Evolutionary conservation across 37 sponge, comb jelly and placozoan genomes (phyloP), one percentile per base, ranked within the genome.

Genomic region (Amphimedon queenslandica): DNA sequence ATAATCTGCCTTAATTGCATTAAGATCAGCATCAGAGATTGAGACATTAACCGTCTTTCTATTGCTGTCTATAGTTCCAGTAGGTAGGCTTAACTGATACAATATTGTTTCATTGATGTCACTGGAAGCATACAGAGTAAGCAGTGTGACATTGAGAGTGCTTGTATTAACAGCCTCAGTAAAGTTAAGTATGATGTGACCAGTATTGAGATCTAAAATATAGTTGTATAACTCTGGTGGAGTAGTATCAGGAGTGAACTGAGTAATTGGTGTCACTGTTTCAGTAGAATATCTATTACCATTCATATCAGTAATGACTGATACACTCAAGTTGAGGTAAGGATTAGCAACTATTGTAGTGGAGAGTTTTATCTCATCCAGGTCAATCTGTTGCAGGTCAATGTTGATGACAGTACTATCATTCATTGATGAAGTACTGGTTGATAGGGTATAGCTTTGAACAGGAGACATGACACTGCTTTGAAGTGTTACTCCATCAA

Each of bases 151-250:
- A 55, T 82, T 74, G 27, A 88, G 60, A 55, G 77, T 72, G 30
- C 60, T 41, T 1, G 85, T 61, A 38, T 88, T 77, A n/a, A 92
- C 82, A 29, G 89, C 82, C 43, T 92, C 93, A 41, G 61, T 63
- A 67, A 92, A 92, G 37, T 73, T 74, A 21, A 92, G 71, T 18
- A 34, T 42, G 16, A 92, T 11, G 40, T 77, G 42, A 0, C 88
- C 93, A 33, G 24, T 42, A 38, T 88, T 81, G 31, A 92, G 57
- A 66, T 92, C 93, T 61, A 92, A 63, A 18, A 64, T 63, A 68
- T 69, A 84, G 25, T 66, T 33, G n/a, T 66, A 42, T 42, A 92
- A 70, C 51, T 67, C 70, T 28, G 93, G 93, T 39, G 72, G 58
- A 37, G 86, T 80, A 3, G 42, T 77, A 67, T 92, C 93, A 18